Conservation (phyloP, 2,797 vertebrate genomes). For the Cynopterus sphinx region DNA sequence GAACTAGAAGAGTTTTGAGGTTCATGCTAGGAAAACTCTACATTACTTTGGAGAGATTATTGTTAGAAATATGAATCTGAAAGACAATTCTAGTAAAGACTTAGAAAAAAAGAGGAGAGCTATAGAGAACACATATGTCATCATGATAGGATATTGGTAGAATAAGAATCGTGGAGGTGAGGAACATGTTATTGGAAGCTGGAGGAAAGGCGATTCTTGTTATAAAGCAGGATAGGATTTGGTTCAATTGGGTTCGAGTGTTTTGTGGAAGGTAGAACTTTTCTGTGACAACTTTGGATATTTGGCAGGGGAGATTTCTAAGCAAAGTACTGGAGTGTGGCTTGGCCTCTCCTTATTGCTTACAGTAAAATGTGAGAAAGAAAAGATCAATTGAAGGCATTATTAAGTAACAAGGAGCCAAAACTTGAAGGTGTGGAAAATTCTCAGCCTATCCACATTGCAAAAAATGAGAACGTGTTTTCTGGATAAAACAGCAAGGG, state of each 20-base stretch:
- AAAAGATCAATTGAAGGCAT: background rate
- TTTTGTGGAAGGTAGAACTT: background rate
- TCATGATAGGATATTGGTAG: background rate
- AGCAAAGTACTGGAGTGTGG: background rate
- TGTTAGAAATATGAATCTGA: background rate
- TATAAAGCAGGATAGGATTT: background rate
- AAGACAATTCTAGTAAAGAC: background rate
- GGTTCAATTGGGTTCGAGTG: background rate
- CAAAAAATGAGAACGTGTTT: background rate
- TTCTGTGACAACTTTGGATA: background rate
- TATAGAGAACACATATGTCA: background rate
- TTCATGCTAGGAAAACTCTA: background rate
- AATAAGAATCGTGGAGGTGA: background rate
- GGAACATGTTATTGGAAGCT: background rate
- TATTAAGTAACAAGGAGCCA: background rate
- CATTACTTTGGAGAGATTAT: background rate
- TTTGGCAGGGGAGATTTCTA: background rate
- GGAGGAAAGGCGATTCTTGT: background rate
- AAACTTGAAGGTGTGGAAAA: background rate
- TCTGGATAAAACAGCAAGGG: background rate
- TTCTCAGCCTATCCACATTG: background rate
- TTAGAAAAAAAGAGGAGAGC: background rate
- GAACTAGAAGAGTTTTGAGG: background rate
- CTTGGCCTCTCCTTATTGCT: background rate
- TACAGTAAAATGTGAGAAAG: background rate